These are phyloP conservation scores for Phymastichus coffea DNA, from an alignment of 1,140 invertebrate genomes.

Conservation along the genomic window DNA sequence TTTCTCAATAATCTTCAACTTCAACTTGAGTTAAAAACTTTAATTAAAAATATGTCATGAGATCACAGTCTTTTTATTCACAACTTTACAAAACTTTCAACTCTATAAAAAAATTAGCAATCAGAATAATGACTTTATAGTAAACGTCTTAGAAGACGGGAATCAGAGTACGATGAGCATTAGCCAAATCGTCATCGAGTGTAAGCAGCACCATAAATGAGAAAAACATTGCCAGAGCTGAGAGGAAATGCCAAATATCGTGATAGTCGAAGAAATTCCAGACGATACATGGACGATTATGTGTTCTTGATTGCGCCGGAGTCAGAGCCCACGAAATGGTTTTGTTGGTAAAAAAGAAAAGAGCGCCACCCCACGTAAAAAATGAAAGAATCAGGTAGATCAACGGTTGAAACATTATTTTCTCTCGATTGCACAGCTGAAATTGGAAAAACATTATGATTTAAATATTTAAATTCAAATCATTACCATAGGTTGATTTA, in stretches of 20 bases:
- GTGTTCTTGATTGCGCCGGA: conserved; percentile 75
- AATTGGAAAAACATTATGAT: conserved; percentile 38
- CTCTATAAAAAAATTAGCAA: not conserved
- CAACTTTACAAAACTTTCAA: not conserved
- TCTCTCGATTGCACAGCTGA: conserved; percentile 69
- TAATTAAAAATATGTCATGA: too few relatives aligned
- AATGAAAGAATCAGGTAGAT: conserved; percentile 68
- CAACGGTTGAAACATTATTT: conserved; percentile 62
- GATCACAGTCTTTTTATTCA: conserved; percentile 5
- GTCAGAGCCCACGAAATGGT: conserved; percentile 79
- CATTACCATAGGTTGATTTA: not conserved
- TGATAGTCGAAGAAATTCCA: conserved; percentile 84
- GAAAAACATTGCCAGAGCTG: conserved; percentile 83
- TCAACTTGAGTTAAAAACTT: too few relatives aligned
- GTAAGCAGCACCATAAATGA: conserved; percentile 82
- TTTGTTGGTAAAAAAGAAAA: conserved; percentile 76
- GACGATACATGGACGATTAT: conserved; percentile 74
- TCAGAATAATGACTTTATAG: not conserved
- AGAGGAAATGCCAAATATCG: conserved; percentile 89
- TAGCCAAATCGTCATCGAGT: conserved; percentile 75
- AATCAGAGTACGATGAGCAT: conserved; percentile 68
- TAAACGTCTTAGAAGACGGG: conserved; percentile 68
- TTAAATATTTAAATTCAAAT: conserved; percentile 6
- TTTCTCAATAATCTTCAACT: too few relatives aligned
- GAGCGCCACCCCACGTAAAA: conserved; percentile 67